Evolutionary conservation across 2,797 vertebrate species (phyloP).

Genomic region (Hoplostethus atlanticus): DNA sequence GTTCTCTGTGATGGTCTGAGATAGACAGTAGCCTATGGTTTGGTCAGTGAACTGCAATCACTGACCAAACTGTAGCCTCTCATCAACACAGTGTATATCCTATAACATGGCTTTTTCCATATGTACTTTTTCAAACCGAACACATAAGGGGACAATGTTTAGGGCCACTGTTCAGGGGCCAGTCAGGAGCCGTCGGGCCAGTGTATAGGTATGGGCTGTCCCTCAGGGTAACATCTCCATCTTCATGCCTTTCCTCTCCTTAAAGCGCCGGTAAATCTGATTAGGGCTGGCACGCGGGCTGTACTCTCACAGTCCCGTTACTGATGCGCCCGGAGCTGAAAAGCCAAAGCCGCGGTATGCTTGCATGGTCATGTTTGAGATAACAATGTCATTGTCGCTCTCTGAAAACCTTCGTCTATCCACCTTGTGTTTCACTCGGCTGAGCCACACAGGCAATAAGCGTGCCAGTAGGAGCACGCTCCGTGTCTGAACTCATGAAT

Average conservation of each 20-base stretch:
- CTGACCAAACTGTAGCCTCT: background rate
- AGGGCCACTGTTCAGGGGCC: background rate
- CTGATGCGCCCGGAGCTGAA: background rate
- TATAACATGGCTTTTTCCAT: background rate
- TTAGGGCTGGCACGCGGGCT: background rate
- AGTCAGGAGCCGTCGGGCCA: too few species aligned
- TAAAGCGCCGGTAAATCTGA: background rate
- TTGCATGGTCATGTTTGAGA: background rate
- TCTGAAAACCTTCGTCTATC: constrained; percentile 10
- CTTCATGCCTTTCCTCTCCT: constrained; percentile 1
- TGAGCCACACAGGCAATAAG: constrained; percentile 42
- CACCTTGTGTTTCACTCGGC: constrained; percentile 42
- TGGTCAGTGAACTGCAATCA: too few species aligned
- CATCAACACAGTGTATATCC: too few species aligned
- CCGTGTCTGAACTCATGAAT: constrained; percentile 71
- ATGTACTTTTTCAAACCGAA: background rate
- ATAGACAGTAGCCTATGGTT: too few species aligned
- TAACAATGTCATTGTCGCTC: background rate
- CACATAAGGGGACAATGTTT: background rate
- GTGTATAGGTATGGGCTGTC: background rate
- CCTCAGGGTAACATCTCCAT: constrained; percentile 4
- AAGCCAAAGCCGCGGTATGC: background rate
- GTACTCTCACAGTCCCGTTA: background rate
- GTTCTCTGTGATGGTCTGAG: too few species aligned
- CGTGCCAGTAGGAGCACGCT: constrained; percentile 45